Base-by-base conservation (phyloP, 2,888 invertebrate genomes). In the Stenurella melanura region DNA sequence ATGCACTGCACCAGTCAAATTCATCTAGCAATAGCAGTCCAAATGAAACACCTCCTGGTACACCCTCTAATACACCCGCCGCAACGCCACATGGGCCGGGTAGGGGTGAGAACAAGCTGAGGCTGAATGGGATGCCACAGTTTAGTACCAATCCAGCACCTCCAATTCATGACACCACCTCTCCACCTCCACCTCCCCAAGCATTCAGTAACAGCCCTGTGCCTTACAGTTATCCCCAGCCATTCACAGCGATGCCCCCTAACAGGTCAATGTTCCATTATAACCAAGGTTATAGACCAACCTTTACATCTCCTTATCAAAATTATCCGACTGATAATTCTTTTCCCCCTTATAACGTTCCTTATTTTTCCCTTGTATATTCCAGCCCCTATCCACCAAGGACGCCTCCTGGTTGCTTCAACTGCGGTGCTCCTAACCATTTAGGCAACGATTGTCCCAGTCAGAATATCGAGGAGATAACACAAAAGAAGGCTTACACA, bases 391-490 rank as follows among this genome's bases (percentile, higher is more conserved):
- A 74, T 57, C 90, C 84, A 87, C 91, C 67, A 61, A 93, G 94
- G 88, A 90, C 93, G 73, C 95, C 96, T 60, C 84, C 87, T n/a
- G 87, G 88, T 74, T 98, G 98, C 90, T 97, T 95, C 91, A 98
- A 98, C 89, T 98, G 98, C 90, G 98, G 98, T 78, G 95, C 94
- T 72, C 92, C 93, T 74, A 94, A 93, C 70, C 98, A 98, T 89
- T 92, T 93, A 69, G 97, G 97, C 26, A 92, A 93, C 84, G 97
- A 97, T 84, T 98, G 98, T 89, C 95, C 95, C 87, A 96, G 96
- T 88, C 95, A 95, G 80, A 96, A 96, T 74, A 96, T 98, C 93
- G 97, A 98, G 89, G 96, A 97, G 90, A 95, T 97, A 90, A 96
- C 96, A 57, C 92, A 94, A 84, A 93, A 93, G 81, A 93, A 93